Evolutionary conservation across 2,888 invertebrate genomes (phyloP).

Genomic region (Ophion obscuratus): DNA sequence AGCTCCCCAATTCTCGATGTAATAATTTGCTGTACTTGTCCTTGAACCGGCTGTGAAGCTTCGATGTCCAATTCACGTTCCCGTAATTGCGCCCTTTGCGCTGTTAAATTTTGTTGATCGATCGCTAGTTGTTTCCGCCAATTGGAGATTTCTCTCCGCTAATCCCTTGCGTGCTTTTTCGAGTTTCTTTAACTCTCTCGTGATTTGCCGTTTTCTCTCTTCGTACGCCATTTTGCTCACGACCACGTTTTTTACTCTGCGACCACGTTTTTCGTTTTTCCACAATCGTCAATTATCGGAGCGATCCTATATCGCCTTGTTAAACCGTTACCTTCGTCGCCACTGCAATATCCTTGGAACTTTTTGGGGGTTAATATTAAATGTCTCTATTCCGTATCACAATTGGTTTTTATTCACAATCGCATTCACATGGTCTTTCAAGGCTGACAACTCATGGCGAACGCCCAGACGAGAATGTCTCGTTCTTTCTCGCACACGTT

Average conservation of each 20-base stretch:
- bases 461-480: too few species aligned
- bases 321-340: slow-evolving; percentile 35
- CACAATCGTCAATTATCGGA: neutral
- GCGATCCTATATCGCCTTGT: slow-evolving; percentile 34
- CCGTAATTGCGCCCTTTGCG: slow-evolving; percentile 6
- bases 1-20: slow-evolving; percentile 35
- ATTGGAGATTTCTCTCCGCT: neutral
- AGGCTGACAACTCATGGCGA: too few species aligned
- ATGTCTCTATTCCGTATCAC: too few species aligned
- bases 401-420: too few species aligned
- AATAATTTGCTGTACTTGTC: neutral
- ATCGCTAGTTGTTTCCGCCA: slow-evolving; percentile 14
- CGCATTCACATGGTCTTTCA: too few species aligned
- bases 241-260: neutral
- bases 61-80: neutral
- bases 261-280: slow-evolving; percentile 6
- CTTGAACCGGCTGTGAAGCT: neutral
- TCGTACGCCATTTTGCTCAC: neutral
- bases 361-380: neutral
- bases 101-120: slow-evolving; percentile 11
- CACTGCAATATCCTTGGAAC: slow-evolving; percentile 34
- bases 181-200: neutral
- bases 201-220: neutral
- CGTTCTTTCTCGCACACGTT: too few species aligned
- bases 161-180: slow-evolving; percentile 12